These are phyloP conservation scores for Nycteola revayana DNA, from an alignment of 2,888 invertebrate species.

Conservation along the genomic window DNA sequence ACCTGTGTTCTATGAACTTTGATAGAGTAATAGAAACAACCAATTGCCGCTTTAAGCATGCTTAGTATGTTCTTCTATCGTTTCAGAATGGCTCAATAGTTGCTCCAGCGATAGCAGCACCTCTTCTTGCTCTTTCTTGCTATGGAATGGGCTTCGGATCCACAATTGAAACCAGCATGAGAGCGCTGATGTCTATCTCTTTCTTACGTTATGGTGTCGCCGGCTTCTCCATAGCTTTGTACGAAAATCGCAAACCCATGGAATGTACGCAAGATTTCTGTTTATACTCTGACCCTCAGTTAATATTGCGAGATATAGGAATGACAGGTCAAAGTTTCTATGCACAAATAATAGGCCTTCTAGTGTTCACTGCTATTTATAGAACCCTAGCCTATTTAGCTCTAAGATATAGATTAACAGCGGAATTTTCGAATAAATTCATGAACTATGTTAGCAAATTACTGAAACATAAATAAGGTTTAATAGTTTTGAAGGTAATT, in stretches of 20 bases:
- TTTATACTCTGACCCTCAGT: slow-evolving; percentile 81
- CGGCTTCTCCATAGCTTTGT: slow-evolving; percentile 82
- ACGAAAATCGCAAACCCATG: slow-evolving; percentile 81
- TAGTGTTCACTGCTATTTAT: slow-evolving; percentile 80
- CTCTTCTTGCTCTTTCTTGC: slow-evolving; percentile 80
- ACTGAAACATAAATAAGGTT: slow-evolving; percentile 69
- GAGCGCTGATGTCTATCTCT: slow-evolving; percentile 78
- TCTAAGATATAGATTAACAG: slow-evolving; percentile 80
- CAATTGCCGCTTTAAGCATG: too few relatives aligned
- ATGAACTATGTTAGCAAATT: slow-evolving; percentile 79
- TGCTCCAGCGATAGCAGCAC: slow-evolving; percentile 80
- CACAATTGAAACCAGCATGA: slow-evolving; percentile 77
- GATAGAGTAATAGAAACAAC: too few relatives aligned
- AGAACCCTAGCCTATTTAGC: slow-evolving; percentile 79
- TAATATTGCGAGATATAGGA: slow-evolving; percentile 85
- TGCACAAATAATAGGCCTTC: slow-evolving; percentile 80
- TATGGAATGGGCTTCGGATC: slow-evolving; percentile 85
- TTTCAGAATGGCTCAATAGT: slow-evolving; percentile 84
- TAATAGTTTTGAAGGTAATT: too few relatives aligned
- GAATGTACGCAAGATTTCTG: slow-evolving; percentile 82
- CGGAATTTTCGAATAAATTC: slow-evolving; percentile 79
- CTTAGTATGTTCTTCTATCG: too few relatives aligned
- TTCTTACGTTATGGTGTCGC: slow-evolving; percentile 87
- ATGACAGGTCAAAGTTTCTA: slow-evolving; percentile 74
- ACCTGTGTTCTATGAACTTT: too few relatives aligned